phyloP scores from a whole-genome alignment of 2,888 invertebrate species.

The Plagodis dolabraria region DNA sequence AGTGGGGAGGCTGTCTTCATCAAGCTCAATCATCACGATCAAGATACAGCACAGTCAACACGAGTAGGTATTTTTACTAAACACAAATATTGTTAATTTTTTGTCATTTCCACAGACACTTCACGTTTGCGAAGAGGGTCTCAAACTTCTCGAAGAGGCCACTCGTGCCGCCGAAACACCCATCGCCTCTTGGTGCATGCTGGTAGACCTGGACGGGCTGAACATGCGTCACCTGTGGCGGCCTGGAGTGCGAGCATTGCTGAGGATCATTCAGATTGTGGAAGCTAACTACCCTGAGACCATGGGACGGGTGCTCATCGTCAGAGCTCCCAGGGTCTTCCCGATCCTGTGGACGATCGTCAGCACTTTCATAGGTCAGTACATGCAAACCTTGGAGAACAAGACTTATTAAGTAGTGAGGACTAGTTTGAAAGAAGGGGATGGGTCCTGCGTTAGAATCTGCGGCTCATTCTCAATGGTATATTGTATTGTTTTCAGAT shows the following conservation, averaged over 20 bases:
- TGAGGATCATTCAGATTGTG: conserved; percentile 88
- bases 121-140: conserved; percentile 96
- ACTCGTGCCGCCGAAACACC: conserved; percentile 92
- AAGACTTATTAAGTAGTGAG: too few relatives aligned
- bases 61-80: too few relatives aligned
- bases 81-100: neutral
- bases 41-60: too few relatives aligned
- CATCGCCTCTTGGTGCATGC: conserved; percentile 94
- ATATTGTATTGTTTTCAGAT: conserved; percentile 79
- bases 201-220: conserved; percentile 96
- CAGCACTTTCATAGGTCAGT: conserved; percentile 94
- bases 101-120: conserved; percentile 84
- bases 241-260: conserved; percentile 92
- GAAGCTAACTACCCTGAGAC: conserved; percentile 98
- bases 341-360: conserved; percentile 98
- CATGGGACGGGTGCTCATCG: conserved; percentile 95
- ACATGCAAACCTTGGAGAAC: too few relatives aligned
- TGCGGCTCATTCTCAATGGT: too few relatives aligned
- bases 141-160: conserved; percentile 94
- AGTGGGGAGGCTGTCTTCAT: too few relatives aligned
- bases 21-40: too few relatives aligned
- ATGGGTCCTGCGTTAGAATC: too few relatives aligned
- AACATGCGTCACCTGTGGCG: conserved; percentile 98
- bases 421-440: too few relatives aligned
- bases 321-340: conserved; percentile 96